Conservation (phyloP, 2,888 invertebrate species). For the Nematopogon swammerdamellus region DNA sequence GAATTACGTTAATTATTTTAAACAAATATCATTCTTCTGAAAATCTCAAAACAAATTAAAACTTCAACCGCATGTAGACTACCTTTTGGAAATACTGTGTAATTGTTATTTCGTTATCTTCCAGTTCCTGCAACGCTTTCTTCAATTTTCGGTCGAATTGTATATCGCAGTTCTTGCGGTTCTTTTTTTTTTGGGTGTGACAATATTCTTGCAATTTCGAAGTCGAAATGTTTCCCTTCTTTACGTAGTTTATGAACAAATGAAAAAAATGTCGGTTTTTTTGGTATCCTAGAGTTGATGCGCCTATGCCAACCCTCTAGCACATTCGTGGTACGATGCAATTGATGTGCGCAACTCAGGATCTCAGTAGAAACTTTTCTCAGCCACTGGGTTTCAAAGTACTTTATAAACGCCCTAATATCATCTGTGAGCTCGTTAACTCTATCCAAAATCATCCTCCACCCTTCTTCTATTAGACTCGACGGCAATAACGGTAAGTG, state of each 20-base stretch:
- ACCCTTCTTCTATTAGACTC: constrained; percentile 3
- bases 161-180: constrained; percentile 4
- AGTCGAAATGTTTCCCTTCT: constrained; percentile 6
- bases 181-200: constrained; percentile 1
- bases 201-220: background rate
- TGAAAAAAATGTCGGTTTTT: constrained; percentile 6
- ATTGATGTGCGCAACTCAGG: constrained; percentile 5
- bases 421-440: constrained; percentile 5
- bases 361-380: constrained; percentile 4
- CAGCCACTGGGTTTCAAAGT: constrained; percentile 6
- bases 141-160: constrained; percentile 5
- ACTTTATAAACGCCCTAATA: constrained; percentile 5
- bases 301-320: constrained; percentile 4
- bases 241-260: constrained; percentile 6
- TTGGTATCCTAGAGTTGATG: constrained; percentile 5
- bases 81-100: constrained; percentile 6
- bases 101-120: constrained; percentile 5
- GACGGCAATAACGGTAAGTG: constrained; percentile 3
- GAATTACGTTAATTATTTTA: background rate
- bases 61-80: constrained; percentile 6
- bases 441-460: constrained; percentile 1
- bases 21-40: background rate
- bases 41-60: constrained; percentile 3
- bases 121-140: constrained; percentile 3
- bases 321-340: constrained; percentile 5